Base-by-base conservation (phyloP, 2,113 vertebrate genomes). In the Clarias macrocephalus region DNA sequence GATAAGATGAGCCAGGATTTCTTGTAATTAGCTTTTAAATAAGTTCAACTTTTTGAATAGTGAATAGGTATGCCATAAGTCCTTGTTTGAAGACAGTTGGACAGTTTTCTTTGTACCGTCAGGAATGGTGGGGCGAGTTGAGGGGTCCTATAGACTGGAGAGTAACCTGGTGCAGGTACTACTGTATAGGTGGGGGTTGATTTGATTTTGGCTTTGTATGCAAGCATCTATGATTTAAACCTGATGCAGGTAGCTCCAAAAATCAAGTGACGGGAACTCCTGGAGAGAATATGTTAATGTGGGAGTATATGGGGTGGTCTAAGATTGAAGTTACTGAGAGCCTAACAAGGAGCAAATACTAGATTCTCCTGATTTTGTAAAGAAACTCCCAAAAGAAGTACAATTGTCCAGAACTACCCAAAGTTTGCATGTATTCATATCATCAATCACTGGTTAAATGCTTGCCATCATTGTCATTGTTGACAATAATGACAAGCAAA, bases 21-120 rank as follows among this genome's bases (percentile, higher is more conserved):
- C 75, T 28, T 77, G 75, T 56, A 56, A 77, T 77, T 56, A 56
- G 75, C 42, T 54, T 54, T 77, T 56, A 28, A 56, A 28, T 77
- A 15, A 28, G 48, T n/a, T 52, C 42, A 76, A 52, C 16, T 56
- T 15, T 0, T n/a, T 28, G 42, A 2, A n/a, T 54, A 12, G 48
- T 54, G 5, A 77, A 77, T 5, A 77, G 15, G 23, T 56, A 28
- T 25, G 5, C 56, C 25, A 56, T 56, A 15, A 28, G 13, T 56
- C 48, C 56, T 75, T 75, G 37, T 75, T 54, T 28, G 42, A 56
- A 56, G 42, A 76, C 42, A 25, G 11, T 77, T 77, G 48, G 3
- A 75, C 18, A 75, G 48, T 54, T 25, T 77, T 77, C 48, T 6
- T 77, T 75, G 37, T 12, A 48, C 21, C 21, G 23, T 75, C 19